Conservation (phyloP, 2,888 invertebrate species). For the Magallana nippona region DNA sequence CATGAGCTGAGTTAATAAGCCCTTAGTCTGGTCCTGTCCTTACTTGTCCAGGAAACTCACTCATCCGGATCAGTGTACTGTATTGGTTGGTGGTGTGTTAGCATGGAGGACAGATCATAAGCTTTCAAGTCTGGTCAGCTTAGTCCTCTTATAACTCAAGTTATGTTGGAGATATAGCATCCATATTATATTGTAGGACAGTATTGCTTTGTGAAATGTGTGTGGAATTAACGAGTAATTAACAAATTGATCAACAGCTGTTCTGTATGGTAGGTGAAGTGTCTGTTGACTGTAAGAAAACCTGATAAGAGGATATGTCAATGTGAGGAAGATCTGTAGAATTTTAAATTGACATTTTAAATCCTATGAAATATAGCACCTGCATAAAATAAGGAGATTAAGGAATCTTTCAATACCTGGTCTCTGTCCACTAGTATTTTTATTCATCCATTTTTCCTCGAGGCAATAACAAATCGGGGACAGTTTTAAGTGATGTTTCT, state of each 20-base stretch:
- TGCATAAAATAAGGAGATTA: no score
- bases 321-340: no score
- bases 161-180: background rate
- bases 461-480: no score
- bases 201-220: background rate
- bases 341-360: no score
- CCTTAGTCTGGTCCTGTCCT: background rate
- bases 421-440: no score
- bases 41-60: background rate
- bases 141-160: background rate
- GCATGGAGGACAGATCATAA: background rate
- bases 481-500: no score
- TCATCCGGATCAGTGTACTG: background rate
- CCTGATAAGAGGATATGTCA: no score
- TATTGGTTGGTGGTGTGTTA: background rate
- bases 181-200: background rate
- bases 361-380: no score
- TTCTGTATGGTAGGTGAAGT: conserved; percentile 11
- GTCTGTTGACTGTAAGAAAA: no score
- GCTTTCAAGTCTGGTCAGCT: background rate
- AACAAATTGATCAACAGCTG: background rate
- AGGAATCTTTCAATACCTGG: no score
- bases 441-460: no score
- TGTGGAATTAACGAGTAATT: conserved; percentile 30
- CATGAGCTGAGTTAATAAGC: background rate